A percentile compares a stretch with the other conserved stretches of the same genome.
These are phyloP conservation scores for Sarcophaga caerulescens DNA, from an alignment of 2,888 invertebrate species.

Conservation along the genomic window DNA sequence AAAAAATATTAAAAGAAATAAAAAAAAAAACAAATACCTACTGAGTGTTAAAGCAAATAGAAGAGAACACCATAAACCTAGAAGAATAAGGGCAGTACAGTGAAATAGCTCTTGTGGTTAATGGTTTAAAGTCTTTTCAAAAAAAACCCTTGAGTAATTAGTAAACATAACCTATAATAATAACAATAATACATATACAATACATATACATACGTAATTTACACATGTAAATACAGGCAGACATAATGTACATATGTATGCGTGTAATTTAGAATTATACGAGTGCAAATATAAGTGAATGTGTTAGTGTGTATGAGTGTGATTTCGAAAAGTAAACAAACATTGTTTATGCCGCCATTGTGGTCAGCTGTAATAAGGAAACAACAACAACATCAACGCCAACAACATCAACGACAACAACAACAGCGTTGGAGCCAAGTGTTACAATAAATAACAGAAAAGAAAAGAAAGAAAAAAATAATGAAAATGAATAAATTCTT, in stretches of 20 bases:
- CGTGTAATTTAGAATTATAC: neutral
- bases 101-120: neutral
- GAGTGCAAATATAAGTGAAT: conserved; percentile 46
- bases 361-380: conserved; percentile 6
- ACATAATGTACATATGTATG: conserved; percentile 5
- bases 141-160: conserved; percentile 39
- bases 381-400: conserved; percentile 48
- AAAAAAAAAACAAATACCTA: conserved; percentile 1
- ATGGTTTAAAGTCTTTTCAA: neutral
- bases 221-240: neutral
- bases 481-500: conserved; percentile 58
- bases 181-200: conserved; percentile 11
- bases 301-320: conserved; percentile 11
- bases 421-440: conserved; percentile 22
- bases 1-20: neutral
- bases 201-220: too few species aligned
- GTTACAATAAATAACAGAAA: neutral
- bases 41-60: conserved; percentile 4
- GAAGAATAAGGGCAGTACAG: conserved; percentile 4
- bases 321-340: conserved; percentile 9
- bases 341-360: too few species aligned
- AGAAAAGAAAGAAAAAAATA: neutral
- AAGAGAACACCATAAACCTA: conserved; percentile 6
- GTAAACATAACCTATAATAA: conserved; percentile 23
- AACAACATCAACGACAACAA: conserved; percentile 51